Base-by-base conservation (phyloP, 64 coral and sea anemone species). In the Acropora tenuis region DNA sequence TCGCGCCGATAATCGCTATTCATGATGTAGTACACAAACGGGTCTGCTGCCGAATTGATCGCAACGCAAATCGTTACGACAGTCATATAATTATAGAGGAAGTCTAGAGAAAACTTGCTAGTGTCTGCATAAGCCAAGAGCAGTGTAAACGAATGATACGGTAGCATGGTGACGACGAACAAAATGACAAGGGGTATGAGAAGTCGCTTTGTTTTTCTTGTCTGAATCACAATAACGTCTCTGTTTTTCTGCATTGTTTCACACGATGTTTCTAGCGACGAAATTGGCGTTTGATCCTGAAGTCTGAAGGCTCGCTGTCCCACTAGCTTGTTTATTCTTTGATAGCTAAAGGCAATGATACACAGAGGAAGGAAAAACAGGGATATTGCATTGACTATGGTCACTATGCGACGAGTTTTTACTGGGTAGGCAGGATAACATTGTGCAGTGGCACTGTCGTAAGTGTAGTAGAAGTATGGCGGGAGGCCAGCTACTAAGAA, bases 111-210 rank as follows among this genome's bases (percentile, higher is more conserved):
- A 92, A 92, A 0, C 43, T 17, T 41, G 30, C 30, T 30, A 30
- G 0, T 30, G 30, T 13, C n/a, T 58, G 18, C 52, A 50, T 72
- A 87, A 2, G 6, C 83, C 10, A 10, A 2, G 46, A 7, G 15
- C 0, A 92, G 46, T 0, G 47, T 7, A 47, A 92, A 87, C 46
- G 58, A 7, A 9, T 87, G 86, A 16, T 87, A 74, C 0, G 91
- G 91, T 3, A 92, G 83, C 91, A 92, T 92, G 11, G 91, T 79
- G 0, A 87, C 60, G 47, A 76, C 75, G 20, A 92, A 92, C 50
- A 87, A 46, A 15, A 92, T 76, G 1, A 92, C 82, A 0, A 92
- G 76, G 2, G 90, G 90, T 1, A 47, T 92, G 0, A 92, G 90
- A 60, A 92, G 86, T 40, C 74, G 69, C 17, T 92, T 82, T 6